Evolutionary conservation across 2,797 vertebrate genomes (phyloP), one percentile per base, ranked within the genome.

Genomic region (Sternotherus odoratus): DNA sequence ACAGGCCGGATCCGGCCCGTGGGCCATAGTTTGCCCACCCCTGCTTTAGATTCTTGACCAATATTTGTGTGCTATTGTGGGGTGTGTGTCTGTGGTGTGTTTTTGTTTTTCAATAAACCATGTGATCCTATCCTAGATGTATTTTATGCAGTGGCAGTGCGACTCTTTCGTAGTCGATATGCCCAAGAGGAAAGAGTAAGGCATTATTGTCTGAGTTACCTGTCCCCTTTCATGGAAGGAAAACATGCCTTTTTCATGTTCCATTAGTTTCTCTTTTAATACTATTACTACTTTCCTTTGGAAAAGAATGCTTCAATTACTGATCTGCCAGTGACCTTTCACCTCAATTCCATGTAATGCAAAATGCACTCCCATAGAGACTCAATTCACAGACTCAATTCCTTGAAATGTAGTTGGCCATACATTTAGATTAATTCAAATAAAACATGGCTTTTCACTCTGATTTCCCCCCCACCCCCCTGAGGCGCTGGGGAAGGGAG

Each of bases 41-140:
- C n/a, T n/a, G n/a, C 43, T 75, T 46, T 28, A 48, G 72, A 16
- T 46, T 48, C 43, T 30, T 75, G 43, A 30, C 15, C 39, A 43
- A 46, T 74, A 46, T 74, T 74, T 66, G 9, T 21, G 17, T 12
- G 19, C 33, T 3, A n/a, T n/a, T n/a, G n/a, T n/a, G n/a, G n/a
- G 17, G 4, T 16, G 6, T 4, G 13, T 3, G 6, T 16, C 12
- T 6, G 28, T 3, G 11, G 23, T 51, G 19, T 21, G n/a, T 3
- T 2, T 48, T 49, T 49, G 48, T 69, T 12, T 21, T 66, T 39
- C 2, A 36, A 11, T 36, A n/a, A 39, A 69, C 5, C 3, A 6
- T 69, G 19, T 39, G 66, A 69, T 21, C 21, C 21, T 24, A 39
- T 24, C 43, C 23, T 28, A 12, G 72, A 28, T 48, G 23, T 75